These are phyloP conservation scores for Oncorhynchus masou DNA, from an alignment of 2,113 vertebrate species.

Conservation along the genomic window DNA sequence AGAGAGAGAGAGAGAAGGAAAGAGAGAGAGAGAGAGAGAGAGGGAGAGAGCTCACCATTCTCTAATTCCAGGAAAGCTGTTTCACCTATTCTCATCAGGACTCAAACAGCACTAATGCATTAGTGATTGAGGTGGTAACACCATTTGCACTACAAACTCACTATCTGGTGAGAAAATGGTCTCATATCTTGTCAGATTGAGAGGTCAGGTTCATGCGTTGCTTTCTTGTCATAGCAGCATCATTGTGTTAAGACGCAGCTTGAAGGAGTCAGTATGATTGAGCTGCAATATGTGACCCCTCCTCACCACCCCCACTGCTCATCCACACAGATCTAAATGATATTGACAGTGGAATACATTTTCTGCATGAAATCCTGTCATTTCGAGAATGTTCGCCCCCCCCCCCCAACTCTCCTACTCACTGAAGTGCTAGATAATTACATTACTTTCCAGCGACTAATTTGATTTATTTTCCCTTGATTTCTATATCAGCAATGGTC, in stretches of 20 bases:
- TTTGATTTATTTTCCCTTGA: constrained; percentile 52
- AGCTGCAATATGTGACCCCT: constrained; percentile 45
- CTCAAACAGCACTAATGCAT: no score
- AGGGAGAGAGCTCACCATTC: constrained; percentile 24
- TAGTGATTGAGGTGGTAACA: no score
- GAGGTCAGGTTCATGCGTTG: background rate
- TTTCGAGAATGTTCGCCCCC: constrained; percentile 28
- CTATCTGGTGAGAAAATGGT: background rate
- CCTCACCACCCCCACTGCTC: constrained; percentile 44
- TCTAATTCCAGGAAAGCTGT: no score
- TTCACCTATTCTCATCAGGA: no score
- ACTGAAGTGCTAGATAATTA: constrained; percentile 72
- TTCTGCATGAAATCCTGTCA: constrained; percentile 65
- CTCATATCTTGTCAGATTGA: background rate
- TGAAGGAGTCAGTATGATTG: constrained; percentile 50
- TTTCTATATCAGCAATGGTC: constrained; percentile 51
- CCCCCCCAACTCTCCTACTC: constrained; percentile 29
- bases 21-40: constrained; percentile 14
- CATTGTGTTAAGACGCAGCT: background rate
- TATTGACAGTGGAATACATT: constrained; percentile 75
- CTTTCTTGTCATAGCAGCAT: background rate
- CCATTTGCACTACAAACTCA: no score
- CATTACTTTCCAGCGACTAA: constrained; percentile 64
- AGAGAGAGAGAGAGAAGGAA: constrained; percentile 30
- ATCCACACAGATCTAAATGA: constrained; percentile 68